A percentile compares a stretch with the other conserved stretches of the same genome.
Conservation (phyloP, 2,797 vertebrate species). For the Gadopsis marmoratus region DNA sequence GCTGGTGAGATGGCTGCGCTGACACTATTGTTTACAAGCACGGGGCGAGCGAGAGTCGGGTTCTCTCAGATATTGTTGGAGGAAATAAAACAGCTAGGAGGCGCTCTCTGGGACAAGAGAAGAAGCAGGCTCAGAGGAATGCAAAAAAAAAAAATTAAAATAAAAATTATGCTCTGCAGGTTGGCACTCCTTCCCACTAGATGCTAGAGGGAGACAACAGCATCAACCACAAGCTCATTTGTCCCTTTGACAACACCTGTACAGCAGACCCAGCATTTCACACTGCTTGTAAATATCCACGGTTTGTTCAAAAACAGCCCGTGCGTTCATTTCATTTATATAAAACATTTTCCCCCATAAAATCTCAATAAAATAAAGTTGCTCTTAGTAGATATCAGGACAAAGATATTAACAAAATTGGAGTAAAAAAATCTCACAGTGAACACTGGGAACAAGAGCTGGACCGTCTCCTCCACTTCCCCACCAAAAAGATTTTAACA, state of each 20-base stretch:
- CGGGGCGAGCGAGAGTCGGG: background rate
- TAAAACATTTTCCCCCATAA: constrained; percentile 78
- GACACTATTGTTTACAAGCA: constrained; percentile 34
- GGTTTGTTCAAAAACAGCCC: constrained; percentile 72
- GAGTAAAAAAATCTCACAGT: constrained; percentile 80
- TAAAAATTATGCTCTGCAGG: constrained; percentile 28
- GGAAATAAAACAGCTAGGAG: constrained; percentile 23
- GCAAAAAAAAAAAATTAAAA: background rate
- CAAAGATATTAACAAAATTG: constrained; percentile 79
- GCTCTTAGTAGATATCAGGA: constrained; percentile 81
- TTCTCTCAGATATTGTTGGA: constrained; percentile 37
- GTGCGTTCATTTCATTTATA: constrained; percentile 75
- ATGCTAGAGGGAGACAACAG: constrained; percentile 63
- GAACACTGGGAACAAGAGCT: constrained; percentile 79
- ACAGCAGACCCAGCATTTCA: constrained; percentile 47
- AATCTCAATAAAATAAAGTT: constrained; percentile 86
- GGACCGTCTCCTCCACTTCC: constrained; percentile 43
- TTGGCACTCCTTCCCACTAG: constrained; percentile 56
- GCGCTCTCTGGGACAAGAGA: constrained; percentile 55
- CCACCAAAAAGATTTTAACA: constrained; percentile 51
- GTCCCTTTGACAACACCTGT: constrained; percentile 55
- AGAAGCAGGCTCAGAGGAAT: constrained; percentile 52
- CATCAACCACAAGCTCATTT: constrained; percentile 34
- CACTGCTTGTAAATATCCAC: constrained; percentile 60
- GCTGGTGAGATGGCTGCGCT: constrained; percentile 64